Evolutionary conservation across 1,140 invertebrate genomes (phyloP), one percentile per base, ranked within the genome.

Genomic region (Conus ventricosus): DNA sequence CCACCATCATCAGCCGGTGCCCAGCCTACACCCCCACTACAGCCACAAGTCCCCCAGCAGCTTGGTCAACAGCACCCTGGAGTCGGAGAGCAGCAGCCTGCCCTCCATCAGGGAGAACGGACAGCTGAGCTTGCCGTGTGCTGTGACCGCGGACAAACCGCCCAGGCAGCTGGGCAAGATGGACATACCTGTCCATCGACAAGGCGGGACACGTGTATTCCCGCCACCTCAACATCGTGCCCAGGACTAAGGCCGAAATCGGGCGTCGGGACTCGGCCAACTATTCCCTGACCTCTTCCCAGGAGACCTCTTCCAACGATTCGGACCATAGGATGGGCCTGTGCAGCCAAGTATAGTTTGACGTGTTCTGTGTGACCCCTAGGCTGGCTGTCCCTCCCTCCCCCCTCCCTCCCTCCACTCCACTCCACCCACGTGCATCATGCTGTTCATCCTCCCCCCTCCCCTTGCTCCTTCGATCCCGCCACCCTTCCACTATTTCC

Each of bases 271-370:
- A 93, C 89, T 93, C 93, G 75, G 93, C 93, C 63, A 93, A 93
- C 85, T 93, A 92, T 88, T 93, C 92, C 23, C 84, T 93, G 87
- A 92, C 93, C 71, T 93, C 92, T 83, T 93, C 91, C 60, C 92
- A 93, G 76, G 92, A 92, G 71, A 93, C 91, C 25, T 92, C 93
- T 17, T 93, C 93, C 39, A 92, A 93, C 87, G 91, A 93, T 23
- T 93, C 93, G 10, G 93, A 93, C 76, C 91, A 93, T 76, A 91
- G 90, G 15, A 91, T 91, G 27, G 90, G 89, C 71, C 82, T 93
- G 86, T 93, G 91, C 84, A 93, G 92, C 87, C 92, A 93, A 91
- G 93, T 93, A 90, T 93, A 84, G 82, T 27, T 60, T 55, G 13
- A 5, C 84, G 20, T 11, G 17, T 7, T n/a, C 85, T 54, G 71